A percentile compares a stretch with the other conserved stretches of the same genome.
These are phyloP conservation scores for Athalia rosae DNA, from an alignment of 2,888 invertebrate species.

Conservation along the genomic window DNA sequence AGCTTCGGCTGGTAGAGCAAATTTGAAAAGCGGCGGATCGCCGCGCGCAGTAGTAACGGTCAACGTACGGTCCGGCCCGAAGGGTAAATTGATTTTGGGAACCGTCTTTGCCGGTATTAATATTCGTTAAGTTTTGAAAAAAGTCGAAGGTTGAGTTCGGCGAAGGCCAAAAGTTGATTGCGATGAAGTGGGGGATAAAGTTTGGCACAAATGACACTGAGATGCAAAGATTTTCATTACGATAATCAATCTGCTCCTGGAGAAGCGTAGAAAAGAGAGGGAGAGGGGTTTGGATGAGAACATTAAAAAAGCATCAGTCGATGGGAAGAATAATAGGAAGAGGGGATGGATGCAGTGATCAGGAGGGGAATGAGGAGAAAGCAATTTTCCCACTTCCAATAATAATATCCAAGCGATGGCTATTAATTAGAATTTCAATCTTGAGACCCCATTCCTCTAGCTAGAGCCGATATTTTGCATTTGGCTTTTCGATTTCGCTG, in stretches of 20 bases:
- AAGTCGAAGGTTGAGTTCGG: background rate
- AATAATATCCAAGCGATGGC: constrained; percentile 54
- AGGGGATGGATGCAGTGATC: background rate
- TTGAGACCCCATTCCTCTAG: constrained; percentile 37
- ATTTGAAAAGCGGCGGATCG: too few relatives aligned
- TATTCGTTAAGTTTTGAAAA: too few relatives aligned
- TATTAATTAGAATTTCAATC: constrained; percentile 68
- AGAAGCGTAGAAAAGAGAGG: constrained; percentile 43
- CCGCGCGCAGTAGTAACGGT: too few relatives aligned
- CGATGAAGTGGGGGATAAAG: background rate
- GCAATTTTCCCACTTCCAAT: constrained; percentile 55
- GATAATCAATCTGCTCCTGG: constrained; percentile 50
- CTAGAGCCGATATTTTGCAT: background rate
- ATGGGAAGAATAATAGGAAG: background rate
- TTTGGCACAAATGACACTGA: constrained; percentile 36
- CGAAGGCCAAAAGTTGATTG: background rate
- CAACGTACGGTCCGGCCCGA: too few relatives aligned
- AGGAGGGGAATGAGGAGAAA: constrained; percentile 9
- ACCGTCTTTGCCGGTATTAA: background rate
- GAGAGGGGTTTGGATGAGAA: constrained; percentile 25
- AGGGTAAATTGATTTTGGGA: background rate
- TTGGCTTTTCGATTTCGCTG: background rate
- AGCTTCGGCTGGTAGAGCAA: too few relatives aligned
- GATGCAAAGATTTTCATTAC: constrained; percentile 61
- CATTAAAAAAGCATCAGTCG: constrained; percentile 38